These are phyloP conservation scores for Eumeta japonica DNA, from an alignment of 1,140 invertebrate species.

Conservation along the genomic window DNA sequence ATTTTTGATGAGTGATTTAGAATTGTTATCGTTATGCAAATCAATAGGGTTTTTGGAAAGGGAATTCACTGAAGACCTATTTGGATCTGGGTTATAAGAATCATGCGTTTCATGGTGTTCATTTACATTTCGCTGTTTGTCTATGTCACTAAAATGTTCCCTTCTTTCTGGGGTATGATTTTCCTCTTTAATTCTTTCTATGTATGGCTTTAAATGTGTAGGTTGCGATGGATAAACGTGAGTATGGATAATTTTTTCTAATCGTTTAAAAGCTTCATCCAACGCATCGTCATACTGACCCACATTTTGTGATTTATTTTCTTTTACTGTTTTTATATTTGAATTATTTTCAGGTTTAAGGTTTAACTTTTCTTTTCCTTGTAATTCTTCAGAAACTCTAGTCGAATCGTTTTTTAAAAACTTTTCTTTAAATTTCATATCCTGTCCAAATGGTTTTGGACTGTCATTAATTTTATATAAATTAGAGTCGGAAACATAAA, in stretches of 20 bases:
- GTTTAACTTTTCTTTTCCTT: neutral
- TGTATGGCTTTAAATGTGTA: constrained; percentile 12
- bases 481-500: too few species aligned
- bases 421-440: constrained; percentile 3
- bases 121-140: too few species aligned
- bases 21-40: too few species aligned
- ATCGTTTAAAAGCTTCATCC: constrained; percentile 16
- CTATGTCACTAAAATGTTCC: too few species aligned
- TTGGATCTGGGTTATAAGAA: too few species aligned
- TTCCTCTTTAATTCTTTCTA: neutral
- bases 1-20: too few species aligned
- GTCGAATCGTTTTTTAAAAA: neutral
- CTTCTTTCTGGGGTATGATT: too few species aligned
- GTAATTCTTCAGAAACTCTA: neutral
- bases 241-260: constrained; percentile 18
- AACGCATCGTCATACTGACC: constrained; percentile 11
- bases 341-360: neutral
- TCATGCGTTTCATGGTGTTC: too few species aligned
- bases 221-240: constrained; percentile 16
- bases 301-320: neutral
- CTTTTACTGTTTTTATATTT: too few species aligned
- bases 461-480: neutral
- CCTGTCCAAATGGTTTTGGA: neutral
- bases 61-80: too few species aligned
- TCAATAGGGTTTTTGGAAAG: too few species aligned